These are phyloP conservation scores for Leptinotarsa rubiginosa DNA, from an alignment of 2,888 invertebrate genomes.

Conservation along the genomic window DNA sequence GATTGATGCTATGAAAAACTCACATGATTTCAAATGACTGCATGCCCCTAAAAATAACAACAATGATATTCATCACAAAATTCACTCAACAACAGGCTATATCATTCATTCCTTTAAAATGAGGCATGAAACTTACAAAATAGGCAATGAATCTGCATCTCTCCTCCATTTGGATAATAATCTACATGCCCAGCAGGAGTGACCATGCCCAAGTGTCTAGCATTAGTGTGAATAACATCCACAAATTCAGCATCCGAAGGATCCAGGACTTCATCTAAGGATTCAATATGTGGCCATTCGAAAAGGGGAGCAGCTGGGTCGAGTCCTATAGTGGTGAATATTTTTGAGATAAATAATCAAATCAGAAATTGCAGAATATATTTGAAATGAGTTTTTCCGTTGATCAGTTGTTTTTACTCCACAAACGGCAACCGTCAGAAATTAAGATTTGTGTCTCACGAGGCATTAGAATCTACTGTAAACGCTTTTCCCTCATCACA, in stretches of 20 bases:
- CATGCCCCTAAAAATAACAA: slow-evolving; percentile 56
- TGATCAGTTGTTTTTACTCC: no score
- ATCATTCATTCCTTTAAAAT: background rate
- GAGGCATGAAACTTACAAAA: slow-evolving; percentile 52
- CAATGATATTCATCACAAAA: no score
- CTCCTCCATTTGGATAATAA: slow-evolving; percentile 74
- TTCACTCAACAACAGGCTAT: background rate
- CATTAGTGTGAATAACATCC: slow-evolving; percentile 71
- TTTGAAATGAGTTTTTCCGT: background rate
- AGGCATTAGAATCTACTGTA: no score
- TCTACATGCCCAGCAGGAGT: slow-evolving; percentile 69
- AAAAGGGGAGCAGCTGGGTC: slow-evolving; percentile 71
- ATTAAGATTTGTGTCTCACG: no score
- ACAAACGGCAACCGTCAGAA: no score
- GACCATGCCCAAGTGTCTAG: slow-evolving; percentile 64
- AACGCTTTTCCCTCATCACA: no score
- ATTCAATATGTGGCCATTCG: slow-evolving; percentile 58
- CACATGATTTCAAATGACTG: slow-evolving; percentile 59
- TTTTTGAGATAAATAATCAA: background rate
- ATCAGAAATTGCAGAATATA: background rate
- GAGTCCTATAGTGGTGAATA: slow-evolving; percentile 61
- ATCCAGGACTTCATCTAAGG: slow-evolving; percentile 65
- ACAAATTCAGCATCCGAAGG: slow-evolving; percentile 68
- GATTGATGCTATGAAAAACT: slow-evolving; percentile 61
- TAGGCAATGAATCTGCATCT: slow-evolving; percentile 70